Evolutionary conservation across 2,113 vertebrate species (phyloP), one percentile per base, ranked within the genome.

Genomic region (Xenopus tropicalis): DNA sequence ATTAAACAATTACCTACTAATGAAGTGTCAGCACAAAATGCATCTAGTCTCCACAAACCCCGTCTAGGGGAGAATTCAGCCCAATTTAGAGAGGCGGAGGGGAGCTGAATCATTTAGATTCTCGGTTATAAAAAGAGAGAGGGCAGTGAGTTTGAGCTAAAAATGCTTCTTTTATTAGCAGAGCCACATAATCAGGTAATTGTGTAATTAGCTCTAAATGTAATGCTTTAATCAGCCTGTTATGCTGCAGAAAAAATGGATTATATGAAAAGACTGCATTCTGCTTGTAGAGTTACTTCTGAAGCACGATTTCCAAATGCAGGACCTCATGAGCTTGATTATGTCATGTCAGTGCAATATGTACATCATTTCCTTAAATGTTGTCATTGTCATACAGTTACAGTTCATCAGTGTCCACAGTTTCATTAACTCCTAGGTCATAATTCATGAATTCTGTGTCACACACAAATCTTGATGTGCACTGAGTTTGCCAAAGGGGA

Each of bases 1-100:
- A 74, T 74, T 74, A 74, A 74, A 74, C 72, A 74, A 74, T 74
- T 74, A 74, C 57, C 42, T 74, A 48, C 65, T 74, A 74, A 74
- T 74, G 72, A 74, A 68, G 72, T 74, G 72, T 74, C 65, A 74
- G 65, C 72, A 74, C 72, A 74, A 69, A 74, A 68, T 61, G 57
- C 72, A 61, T 74, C 44, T 23, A 61, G 65, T 29, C 44, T 68
- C 72, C 24, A 43, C 65, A 74, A 74, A 69, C 56, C 57, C 57
- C 62, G 58, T 74, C 72, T 74, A 54, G 72, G 66, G 72, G 72
- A 69, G 72, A 74, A 74, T 74, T 74, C 65, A 48, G 57, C 56
- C 72, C 72, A 74, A 74, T 61, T 74, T 69, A 69, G 24, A n/a
- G 24, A 74, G 65, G 66, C 65, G 57, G 57, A 68, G 57, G 66